Conservation (phyloP, 2,888 invertebrate genomes). For the Rhingia campestris region DNA sequence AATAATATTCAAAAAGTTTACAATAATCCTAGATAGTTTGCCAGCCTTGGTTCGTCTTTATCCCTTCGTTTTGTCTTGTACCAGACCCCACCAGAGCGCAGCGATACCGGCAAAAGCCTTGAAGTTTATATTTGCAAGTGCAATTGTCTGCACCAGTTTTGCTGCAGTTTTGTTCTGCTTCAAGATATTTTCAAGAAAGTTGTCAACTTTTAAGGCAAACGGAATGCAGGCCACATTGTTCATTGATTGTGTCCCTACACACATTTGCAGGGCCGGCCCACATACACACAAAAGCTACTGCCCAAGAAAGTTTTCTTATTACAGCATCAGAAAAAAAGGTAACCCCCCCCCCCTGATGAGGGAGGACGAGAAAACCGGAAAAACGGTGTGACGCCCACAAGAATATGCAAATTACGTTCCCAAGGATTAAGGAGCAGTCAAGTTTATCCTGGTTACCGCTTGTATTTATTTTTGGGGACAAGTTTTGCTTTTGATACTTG, state of each 20-base stretch:
- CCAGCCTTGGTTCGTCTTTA: neutral
- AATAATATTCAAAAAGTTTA: slow-evolving; percentile 30
- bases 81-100: too few species aligned
- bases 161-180: too few species aligned
- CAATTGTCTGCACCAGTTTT: too few species aligned
- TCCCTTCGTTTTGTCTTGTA: neutral
- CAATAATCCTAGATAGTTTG: slow-evolving; percentile 7
- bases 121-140: too few species aligned
- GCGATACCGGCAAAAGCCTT: too few species aligned
- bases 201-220: too few species aligned
- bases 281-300: too few species aligned
- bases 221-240: too few species aligned
- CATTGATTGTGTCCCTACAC: too few species aligned
- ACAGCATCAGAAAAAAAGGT: neutral
- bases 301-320: too few species aligned
- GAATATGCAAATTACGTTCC: slow-evolving; percentile 32
- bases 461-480: slow-evolving; percentile 7
- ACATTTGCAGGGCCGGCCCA: too few species aligned
- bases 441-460: slow-evolving; percentile 6
- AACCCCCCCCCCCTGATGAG: neutral
- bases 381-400: slow-evolving; percentile 4
- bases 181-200: too few species aligned
- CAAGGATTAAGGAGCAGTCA: slow-evolving; percentile 32
- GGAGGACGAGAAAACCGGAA: neutral
- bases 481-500: slow-evolving; percentile 4